Evolutionary conservation across 2,113 vertebrate species (phyloP).

Genomic region (Semnornis frantzii): DNA sequence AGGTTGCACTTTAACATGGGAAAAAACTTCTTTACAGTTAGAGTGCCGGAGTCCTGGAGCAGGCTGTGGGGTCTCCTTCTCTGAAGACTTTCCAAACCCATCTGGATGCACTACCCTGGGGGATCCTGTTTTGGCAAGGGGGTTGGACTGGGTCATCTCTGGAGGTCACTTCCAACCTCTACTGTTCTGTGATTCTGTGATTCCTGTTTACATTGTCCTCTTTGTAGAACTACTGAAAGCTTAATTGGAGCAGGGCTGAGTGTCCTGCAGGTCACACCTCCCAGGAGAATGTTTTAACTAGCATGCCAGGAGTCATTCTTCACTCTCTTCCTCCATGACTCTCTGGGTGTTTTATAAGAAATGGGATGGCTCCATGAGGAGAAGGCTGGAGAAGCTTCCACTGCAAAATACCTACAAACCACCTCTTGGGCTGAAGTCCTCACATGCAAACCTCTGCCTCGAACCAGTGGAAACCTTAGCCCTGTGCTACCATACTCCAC

Average conservation of each 20-base stretch:
- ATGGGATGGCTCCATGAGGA: not conserved
- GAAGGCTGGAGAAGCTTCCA: not conserved
- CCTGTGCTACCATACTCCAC: not conserved
- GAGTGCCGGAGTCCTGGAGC: no score
- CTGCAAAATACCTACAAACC: not conserved
- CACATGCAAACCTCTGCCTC: not conserved
- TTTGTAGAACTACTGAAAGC: conserved; percentile 23
- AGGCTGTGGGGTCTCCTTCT: no score
- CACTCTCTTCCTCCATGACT: conserved; percentile 20
- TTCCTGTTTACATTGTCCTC: conserved; percentile 16
- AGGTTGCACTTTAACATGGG: no score
- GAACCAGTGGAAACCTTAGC: not conserved
- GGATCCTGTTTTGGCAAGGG: no score
- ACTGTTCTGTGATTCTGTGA: no score
- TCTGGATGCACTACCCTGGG: no score
- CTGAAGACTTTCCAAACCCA: no score
- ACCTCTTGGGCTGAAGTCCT: not conserved
- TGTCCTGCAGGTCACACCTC: conserved; percentile 29
- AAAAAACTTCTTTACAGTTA: no score
- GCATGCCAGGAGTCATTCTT: conserved; percentile 26
- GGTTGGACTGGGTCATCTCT: no score
- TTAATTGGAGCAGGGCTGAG: conserved; percentile 11
- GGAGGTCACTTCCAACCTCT: no score
- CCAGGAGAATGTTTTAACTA: conserved; percentile 45
- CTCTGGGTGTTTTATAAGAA: conserved; percentile 7